Evolutionary conservation across 2,113 vertebrate species (phyloP).

Genomic region (Bolborhynchus lineola): DNA sequence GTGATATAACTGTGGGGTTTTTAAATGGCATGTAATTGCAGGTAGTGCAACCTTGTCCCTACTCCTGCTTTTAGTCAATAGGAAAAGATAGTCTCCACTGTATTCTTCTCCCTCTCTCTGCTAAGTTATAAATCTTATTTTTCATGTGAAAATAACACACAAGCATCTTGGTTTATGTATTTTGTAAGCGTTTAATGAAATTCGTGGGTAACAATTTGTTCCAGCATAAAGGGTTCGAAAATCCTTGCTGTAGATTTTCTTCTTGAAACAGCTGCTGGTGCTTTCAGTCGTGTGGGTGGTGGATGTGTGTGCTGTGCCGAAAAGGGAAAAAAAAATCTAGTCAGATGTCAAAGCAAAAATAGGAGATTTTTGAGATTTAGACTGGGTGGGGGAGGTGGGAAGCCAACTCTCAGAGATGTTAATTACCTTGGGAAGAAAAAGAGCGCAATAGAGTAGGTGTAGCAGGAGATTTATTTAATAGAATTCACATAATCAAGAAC

Average conservation of each 20-base stretch:
- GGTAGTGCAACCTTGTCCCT: background rate
- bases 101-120: background rate
- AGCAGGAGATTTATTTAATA: constrained; percentile 47
- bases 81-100: background rate
- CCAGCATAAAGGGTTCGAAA: background rate
- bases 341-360: constrained; percentile 68
- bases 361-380: constrained; percentile 56
- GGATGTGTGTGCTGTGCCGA: constrained; percentile 58
- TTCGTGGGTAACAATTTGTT: constrained; percentile 47
- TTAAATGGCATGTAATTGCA: background rate
- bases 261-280: constrained; percentile 50
- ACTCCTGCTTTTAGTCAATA: background rate
- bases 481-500: constrained; percentile 41
- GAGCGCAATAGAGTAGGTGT: constrained; percentile 35
- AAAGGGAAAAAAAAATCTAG: constrained; percentile 38
- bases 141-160: background rate
- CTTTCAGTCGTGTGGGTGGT: constrained; percentile 34
- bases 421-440: constrained; percentile 60
- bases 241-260: constrained; percentile 19
- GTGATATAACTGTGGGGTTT: background rate
- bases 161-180: background rate
- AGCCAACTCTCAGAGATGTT: constrained; percentile 37
- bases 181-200: constrained; percentile 13
- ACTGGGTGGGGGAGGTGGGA: constrained; percentile 44
- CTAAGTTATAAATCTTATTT: background rate